Base-by-base conservation (phyloP, 2,888 invertebrate genomes). In the Dryadula phaetusa region DNA sequence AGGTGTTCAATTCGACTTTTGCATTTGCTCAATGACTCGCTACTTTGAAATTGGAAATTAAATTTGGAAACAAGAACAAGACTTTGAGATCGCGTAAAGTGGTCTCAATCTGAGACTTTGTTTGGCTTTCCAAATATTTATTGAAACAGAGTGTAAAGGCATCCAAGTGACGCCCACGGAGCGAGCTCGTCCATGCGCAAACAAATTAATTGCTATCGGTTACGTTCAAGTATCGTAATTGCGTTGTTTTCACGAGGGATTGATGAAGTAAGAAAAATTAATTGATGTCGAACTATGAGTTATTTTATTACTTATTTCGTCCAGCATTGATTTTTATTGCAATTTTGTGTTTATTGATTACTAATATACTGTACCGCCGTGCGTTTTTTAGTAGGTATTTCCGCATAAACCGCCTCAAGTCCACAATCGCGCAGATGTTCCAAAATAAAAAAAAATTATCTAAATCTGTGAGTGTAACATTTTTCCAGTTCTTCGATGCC, bases 211-310 rank as follows among this genome's bases (percentile, higher is more conserved):
- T 91, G 90, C 87, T 85, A 88, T 90, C 84, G 88, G 87, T 87
- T 87, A 86, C 70, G 85, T 82, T 82, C 82, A 84, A 82, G 81
- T 85, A 82, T 85, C 84, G 88, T 90, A 90, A 91, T 91, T 90
- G 88, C 89, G 88, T 70, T 90, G 87, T 90, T 87, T 66, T 53
- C 86, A 80, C 81, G 80, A 80, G 79, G 75, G 75, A 87, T 88
- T 53, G 85, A 90, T 89, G 88, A 88, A 89, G 86, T 87, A 54
- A 86, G 87, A 89, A 90, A 91, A 89, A 89, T 83, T 90, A 90
- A 91, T 90, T 90, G 87, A 87, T 67, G 70, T 66, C 53, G 67
- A 70, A 69, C 64, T 67, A 69, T 66, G 69, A 68, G 58, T 46
- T 40, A 65, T 47, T 49, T 44, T 46, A 25, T 61, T 18, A 34